Conservation (phyloP, 1,140 invertebrate species). For the Eurosta solidaginis region DNA sequence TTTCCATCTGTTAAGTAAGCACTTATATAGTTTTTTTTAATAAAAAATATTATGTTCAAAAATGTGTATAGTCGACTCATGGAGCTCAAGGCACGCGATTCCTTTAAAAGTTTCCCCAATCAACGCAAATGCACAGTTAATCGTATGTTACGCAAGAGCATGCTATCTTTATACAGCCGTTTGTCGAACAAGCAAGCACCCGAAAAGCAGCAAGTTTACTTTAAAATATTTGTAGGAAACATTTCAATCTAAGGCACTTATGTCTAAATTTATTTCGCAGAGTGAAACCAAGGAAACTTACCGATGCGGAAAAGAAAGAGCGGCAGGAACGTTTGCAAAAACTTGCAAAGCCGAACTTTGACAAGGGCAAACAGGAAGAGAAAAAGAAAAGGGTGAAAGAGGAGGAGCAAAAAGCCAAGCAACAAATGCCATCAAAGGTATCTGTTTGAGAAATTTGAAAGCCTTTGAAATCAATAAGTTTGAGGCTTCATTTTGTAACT, state of each 20-base stretch:
- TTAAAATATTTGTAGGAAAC: not conserved
- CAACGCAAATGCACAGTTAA: conserved; percentile 42
- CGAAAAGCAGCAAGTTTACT: conserved; percentile 38
- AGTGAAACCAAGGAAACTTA: conserved; percentile 40
- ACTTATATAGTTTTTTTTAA: not conserved
- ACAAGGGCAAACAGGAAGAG: not conserved
- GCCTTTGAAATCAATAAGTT: too few species aligned
- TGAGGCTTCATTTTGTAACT: too few species aligned
- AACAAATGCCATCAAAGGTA: not conserved
- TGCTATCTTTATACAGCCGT: conserved; percentile 50
- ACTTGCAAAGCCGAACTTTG: not conserved
- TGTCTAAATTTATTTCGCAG: conserved; percentile 12
- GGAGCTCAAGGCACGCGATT: conserved; percentile 19
- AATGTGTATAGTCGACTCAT: not conserved
- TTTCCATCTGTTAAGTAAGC: conserved; percentile 39
- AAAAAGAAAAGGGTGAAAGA: not conserved
- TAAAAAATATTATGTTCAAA: not conserved
- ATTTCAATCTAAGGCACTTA: not conserved
- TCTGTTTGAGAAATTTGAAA: not conserved
- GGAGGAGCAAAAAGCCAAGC: not conserved
- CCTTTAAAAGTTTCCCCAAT: conserved; percentile 30
- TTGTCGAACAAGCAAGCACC: conserved; percentile 43
- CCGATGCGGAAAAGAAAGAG: conserved; percentile 33
- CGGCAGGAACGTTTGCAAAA: conserved; percentile 31
- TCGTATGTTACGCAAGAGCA: conserved; percentile 47